Base-by-base conservation (phyloP, 2,113 vertebrate species). In the Nycticryphes semicollaris region DNA sequence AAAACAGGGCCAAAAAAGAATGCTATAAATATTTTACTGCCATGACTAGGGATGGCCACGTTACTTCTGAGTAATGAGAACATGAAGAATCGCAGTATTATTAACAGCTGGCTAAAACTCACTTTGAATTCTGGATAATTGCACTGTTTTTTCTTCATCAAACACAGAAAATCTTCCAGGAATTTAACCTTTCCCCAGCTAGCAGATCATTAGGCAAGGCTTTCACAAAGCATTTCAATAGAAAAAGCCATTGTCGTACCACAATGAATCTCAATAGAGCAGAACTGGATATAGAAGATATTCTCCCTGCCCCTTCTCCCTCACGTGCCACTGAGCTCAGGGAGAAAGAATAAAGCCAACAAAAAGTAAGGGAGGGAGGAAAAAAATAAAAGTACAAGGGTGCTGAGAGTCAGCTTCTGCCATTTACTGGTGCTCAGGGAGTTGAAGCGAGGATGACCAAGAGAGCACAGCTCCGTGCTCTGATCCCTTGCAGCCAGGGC, bases 61-160 rank as follows among this genome's bases (percentile, higher is more conserved):
- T 95, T 94, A 91, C 90, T 93, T 94, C 70, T 74, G 78, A 91
- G 75, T 93, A 95, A 96, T 74, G 72, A 96, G 94, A 93, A 93
- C 87, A 74, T 10, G 75, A 90, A 70, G 92, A 96, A 93, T 90
- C 1, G 0, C 23, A 74, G 78, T 94, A 95, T 95, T 96, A 96
- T 96, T 97, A 97, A 96, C 95, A 96, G 96, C 90, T 96, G 96
- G 96, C 89, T 96, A 80, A 94, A 96, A 79, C 60, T 91, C 77
- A 90, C 93, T 97, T 87, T 77, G 83, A 93, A 91, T 96, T 88
- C 87, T 45, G 60, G 85, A 95, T 96, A 96, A 92, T 92, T 95
- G 84, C 87, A 92, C 93, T 64, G 54, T 85, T 96, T 93, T 93
- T 96, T 94, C 91, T 97, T 97, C 94, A 93, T 96, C 93, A 93